A percentile compares a stretch with the other conserved stretches of the same genome.
phyloP scores from a whole-genome alignment of 2,113 vertebrate genomes.

The Atlantisia rogersi region DNA sequence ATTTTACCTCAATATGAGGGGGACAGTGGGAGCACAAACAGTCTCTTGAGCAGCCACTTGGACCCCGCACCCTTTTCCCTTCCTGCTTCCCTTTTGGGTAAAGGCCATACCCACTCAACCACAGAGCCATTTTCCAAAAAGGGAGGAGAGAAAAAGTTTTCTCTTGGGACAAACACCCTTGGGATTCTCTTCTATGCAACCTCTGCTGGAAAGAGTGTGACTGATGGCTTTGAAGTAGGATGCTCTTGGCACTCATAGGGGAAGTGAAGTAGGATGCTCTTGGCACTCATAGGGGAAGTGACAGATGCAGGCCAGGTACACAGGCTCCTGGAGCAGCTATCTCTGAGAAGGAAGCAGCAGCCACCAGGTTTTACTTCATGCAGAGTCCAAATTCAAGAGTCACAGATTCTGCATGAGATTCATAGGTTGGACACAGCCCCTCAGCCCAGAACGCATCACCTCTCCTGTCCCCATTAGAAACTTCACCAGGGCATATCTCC shows the following conservation, averaged over 20 bases:
- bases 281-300: no score
- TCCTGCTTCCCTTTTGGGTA: neutral
- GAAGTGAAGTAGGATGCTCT: no score
- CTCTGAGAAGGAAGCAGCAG: neutral
- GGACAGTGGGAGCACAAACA: neutral
- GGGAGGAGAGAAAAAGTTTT: neutral
- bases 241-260: no score
- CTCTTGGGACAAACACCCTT: neutral
- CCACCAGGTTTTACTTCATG: neutral
- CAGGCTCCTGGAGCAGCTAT: neutral
- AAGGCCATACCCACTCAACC: neutral
- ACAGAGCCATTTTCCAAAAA: neutral
- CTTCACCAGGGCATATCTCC: no score
- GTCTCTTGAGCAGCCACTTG: neutral
- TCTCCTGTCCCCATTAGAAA: neutral
- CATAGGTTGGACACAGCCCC: neutral
- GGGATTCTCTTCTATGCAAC: neutral
- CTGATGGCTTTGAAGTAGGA: accelerated
- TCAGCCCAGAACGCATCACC: neutral
- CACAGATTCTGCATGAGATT: neutral
- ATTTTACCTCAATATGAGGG: neutral
- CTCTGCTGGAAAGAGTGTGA: neutral
- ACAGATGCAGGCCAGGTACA: neutral
- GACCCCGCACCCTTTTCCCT: neutral
- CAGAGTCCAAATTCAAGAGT: neutral